Evolutionary conservation across 1,140 invertebrate genomes (phyloP), one percentile per base, ranked within the genome.

Genomic region (Aphidius ervi): DNA sequence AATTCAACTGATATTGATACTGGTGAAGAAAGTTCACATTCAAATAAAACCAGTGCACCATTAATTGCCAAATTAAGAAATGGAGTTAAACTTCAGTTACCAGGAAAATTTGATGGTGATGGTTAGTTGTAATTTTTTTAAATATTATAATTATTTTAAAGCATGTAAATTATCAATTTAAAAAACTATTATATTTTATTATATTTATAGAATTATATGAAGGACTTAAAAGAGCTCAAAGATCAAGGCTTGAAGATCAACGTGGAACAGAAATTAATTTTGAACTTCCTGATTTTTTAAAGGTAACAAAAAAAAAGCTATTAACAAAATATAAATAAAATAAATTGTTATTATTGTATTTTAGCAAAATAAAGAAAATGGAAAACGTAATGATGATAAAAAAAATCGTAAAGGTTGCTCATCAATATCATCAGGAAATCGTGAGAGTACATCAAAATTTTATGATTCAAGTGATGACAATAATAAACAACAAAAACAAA

Each of bases 181-280:
- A 40, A 40, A 41, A 16, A 23, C 41, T 46, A 16, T 31, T 48
- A 4, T 49, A 39, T 65, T 63, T 53, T 61, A 56, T 70, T 67
- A 52, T 57, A 52, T 57, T 76, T 74, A 31, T 62, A 86, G 86
- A 87, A 67, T 74, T 88, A 56, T 88, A 90, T 65, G 90, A 92
- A 73, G 87, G 89, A 40, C 74, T 92, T 62, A 90, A 90, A 74
- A 81, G 88, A 63, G 89, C 88, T 4, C 90, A 92, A 73, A 75
- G 87, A 64, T 84, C 84, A 53, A 81, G 90, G 31, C 74, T 93
- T 48, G 90, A 93, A 73, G 91, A 93, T 74, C 90, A 93, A 75
- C 80, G 91, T 64, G 90, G 90, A 47, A 91, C 88, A 1, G 87
- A 90, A 78, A 90, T 91, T 2, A 91, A 91, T 72, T 89, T 88